Conservation (phyloP, 2,888 invertebrate genomes). For the Mylabris sibirica region DNA sequence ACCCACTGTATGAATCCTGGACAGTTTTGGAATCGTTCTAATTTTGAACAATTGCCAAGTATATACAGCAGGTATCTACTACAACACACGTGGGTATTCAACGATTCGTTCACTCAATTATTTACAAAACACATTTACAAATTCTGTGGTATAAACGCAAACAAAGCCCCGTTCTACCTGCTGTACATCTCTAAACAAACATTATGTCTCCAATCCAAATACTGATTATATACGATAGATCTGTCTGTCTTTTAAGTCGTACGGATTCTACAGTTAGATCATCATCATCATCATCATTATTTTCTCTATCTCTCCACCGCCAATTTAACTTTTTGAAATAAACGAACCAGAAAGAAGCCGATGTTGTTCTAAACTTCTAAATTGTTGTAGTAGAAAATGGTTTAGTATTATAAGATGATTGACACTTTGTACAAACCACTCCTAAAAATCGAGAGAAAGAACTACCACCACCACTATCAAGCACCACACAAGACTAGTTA, state of each 20-base stretch:
- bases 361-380: constrained; percentile 5
- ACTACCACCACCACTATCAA: neutral
- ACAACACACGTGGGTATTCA: constrained; percentile 36
- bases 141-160: constrained; percentile 37
- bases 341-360: constrained; percentile 13
- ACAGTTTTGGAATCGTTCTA: constrained; percentile 27
- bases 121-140: constrained; percentile 44
- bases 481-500: constrained; percentile 20
- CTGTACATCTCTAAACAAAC: constrained; percentile 34
- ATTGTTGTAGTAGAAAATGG: constrained; percentile 4
- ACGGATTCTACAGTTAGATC: neutral
- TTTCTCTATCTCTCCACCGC: constrained; percentile 23
- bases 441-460: constrained; percentile 21
- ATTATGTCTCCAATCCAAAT: constrained; percentile 27
- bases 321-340: constrained; percentile 26
- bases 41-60: constrained; percentile 25
- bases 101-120: constrained; percentile 28
- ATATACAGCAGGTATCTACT: too few relatives aligned
- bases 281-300: constrained; percentile 14
- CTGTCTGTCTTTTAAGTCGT: neutral
- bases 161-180: constrained; percentile 41
- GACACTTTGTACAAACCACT: constrained; percentile 30
- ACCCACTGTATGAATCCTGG: constrained; percentile 15
- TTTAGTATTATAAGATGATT: constrained; percentile 26
- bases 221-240: constrained; percentile 26